A percentile compares a stretch with the other conserved stretches of the same genome.
These are phyloP conservation scores for Drosophila quadrilineata DNA, from an alignment of 1,140 invertebrate species.

Conservation along the genomic window DNA sequence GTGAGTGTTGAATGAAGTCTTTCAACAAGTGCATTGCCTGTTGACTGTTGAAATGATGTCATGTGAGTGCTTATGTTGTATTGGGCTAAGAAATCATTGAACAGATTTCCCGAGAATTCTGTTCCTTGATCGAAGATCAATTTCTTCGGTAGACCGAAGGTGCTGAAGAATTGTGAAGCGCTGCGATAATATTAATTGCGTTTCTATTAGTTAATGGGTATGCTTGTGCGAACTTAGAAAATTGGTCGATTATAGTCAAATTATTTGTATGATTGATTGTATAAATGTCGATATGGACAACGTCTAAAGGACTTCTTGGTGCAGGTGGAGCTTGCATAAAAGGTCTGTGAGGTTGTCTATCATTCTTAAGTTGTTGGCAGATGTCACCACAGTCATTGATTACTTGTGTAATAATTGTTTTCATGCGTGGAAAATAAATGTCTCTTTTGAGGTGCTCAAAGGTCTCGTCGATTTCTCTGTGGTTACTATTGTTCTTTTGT, in stretches of 20 bases:
- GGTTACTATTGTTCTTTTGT: conserved; percentile 6
- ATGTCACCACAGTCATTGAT: conserved; percentile 2
- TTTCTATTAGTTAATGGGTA: conserved; percentile 9
- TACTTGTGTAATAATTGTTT: conserved; percentile 1
- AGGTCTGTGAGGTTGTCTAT: not conserved
- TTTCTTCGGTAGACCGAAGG: not conserved
- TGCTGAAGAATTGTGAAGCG: not conserved
- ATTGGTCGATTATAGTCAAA: conserved; percentile 5
- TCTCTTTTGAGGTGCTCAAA: conserved; percentile 8
- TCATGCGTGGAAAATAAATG: conserved; percentile 5
- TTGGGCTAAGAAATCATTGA: not conserved
- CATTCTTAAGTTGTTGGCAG: not conserved
- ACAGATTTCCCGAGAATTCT: not conserved
- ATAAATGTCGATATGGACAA: conserved; percentile 22
- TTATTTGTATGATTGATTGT: not conserved
- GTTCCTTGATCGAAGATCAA: not conserved
- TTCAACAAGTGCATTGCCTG: too few species aligned
- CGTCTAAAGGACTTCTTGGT: too few species aligned
- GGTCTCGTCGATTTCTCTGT: conserved; percentile 13
- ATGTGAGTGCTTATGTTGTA: not conserved
- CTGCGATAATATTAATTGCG: conserved; percentile 3
- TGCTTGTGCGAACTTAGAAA: conserved; percentile 14
- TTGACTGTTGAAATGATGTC: too few species aligned
- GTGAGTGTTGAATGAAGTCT: too few species aligned
- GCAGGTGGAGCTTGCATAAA: not conserved